Evolutionary conservation across 2,888 invertebrate species (phyloP), one percentile per base, ranked within the genome.

Genomic region (Troilus luridus): DNA sequence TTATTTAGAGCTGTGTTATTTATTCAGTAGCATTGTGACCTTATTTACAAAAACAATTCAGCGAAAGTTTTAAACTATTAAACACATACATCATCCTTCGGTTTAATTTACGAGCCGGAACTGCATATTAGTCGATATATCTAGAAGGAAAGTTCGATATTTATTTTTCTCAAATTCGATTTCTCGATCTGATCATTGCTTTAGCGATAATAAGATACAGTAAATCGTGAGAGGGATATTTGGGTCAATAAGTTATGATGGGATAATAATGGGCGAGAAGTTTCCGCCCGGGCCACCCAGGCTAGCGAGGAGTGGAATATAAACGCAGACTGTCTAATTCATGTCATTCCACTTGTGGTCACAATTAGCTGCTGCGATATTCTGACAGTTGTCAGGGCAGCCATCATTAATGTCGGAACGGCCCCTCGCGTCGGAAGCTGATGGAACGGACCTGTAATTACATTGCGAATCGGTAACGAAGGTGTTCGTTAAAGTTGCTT

Each of bases 201-300:
- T 19, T 77, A 41, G 7, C 17, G 17, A 27, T 77, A 77, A 77
- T 41, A 41, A 77, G 27, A 77, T 0, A 6, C 41, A 17, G 72
- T 77, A 77, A 77, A 41, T 77, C 27, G 17, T 41, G 24, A 77
- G 72, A 17, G 27, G 41, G 72, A 77, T 77, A 77, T 77, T 77
- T 41, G 72, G 72, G 72, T 77, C 72, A 77, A 77, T 77, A 27
- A 77, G 72, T 77, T 77, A 77, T 77, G 72, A 77, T 41, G 41
- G 72, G 27, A 21, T 77, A 77, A 77, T 77, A 41, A 77, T 77
- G 17, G 72, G 27, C 7, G 72, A 77, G 72, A 77, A 77, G 41
- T 77, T 41, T 17, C 72, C 41, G 72, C 7, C 17, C 17, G 27
- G 72, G 41, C 72, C 72, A 77, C 72, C 72, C 72, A 77, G 17